phyloP scores from a whole-genome alignment of 2,888 invertebrate species.

The Apotomis betuletana region DNA sequence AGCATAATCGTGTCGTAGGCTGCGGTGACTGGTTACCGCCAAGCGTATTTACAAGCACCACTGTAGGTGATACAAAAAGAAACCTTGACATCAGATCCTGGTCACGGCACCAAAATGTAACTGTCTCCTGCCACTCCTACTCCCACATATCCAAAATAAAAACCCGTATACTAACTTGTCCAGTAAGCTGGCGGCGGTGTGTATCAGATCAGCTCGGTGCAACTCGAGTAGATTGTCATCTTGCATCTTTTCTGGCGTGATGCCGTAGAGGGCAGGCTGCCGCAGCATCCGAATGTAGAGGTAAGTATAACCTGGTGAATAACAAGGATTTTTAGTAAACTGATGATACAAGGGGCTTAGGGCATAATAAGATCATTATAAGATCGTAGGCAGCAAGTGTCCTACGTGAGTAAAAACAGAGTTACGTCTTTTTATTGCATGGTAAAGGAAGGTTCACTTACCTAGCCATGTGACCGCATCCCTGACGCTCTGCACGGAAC shows the following conservation, averaged over 20 bases:
- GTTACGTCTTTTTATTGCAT: too few relatives aligned
- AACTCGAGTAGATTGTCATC: constrained; percentile 94
- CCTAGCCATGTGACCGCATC: constrained; percentile 97
- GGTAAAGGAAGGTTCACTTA: constrained; percentile 44
- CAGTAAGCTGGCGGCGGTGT: constrained; percentile 95
- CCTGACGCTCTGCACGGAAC: constrained; percentile 92
- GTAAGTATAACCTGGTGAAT: constrained; percentile 95
- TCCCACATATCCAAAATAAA: too few relatives aligned
- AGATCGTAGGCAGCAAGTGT: too few relatives aligned
- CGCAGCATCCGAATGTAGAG: constrained; percentile 97
- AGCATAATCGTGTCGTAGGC: background rate
- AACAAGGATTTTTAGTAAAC: background rate
- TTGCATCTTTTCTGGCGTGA: constrained; percentile 90
- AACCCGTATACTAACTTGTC: constrained; percentile 82
- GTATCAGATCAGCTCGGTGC: constrained; percentile 96
- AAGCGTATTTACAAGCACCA: too few relatives aligned
- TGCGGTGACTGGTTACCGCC: too few relatives aligned
- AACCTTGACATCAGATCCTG: too few relatives aligned
- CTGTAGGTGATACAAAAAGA: too few relatives aligned
- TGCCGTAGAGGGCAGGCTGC: constrained; percentile 94
- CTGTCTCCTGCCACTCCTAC: too few relatives aligned
- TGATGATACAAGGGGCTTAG: too few relatives aligned
- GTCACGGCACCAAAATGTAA: too few relatives aligned
- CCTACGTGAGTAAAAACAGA: too few relatives aligned
- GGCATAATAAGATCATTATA: too few relatives aligned